phyloP scores from a whole-genome alignment of 2,797 vertebrate genomes.

The Gymnothorax javanicus region DNA sequence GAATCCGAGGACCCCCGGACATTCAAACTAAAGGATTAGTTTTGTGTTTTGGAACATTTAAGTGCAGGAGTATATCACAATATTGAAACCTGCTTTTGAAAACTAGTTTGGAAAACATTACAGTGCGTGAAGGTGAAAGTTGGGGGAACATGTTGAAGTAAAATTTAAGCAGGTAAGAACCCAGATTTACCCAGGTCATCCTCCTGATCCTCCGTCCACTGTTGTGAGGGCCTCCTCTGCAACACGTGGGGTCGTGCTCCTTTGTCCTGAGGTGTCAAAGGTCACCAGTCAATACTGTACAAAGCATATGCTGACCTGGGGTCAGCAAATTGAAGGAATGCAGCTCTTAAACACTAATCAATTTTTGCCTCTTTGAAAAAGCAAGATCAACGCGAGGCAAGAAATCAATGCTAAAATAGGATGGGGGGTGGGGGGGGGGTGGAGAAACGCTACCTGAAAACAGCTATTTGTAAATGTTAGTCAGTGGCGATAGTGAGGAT shows the following conservation, averaged over 20 bases:
- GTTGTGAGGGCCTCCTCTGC: slow-evolving; percentile 67
- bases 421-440: too few species aligned
- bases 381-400: not conserved
- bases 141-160: not conserved
- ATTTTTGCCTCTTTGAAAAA: slow-evolving; percentile 5
- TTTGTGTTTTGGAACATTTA: not conserved
- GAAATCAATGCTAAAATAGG: slow-evolving; percentile 2
- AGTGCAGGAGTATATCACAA: not conserved
- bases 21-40: too few species aligned
- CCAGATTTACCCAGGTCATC: slow-evolving; percentile 56
- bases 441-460: not conserved
- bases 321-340: slow-evolving; percentile 5
- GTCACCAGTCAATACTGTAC: slow-evolving; percentile 15
- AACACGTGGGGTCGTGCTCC: slow-evolving; percentile 77
- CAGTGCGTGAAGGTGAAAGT: not conserved
- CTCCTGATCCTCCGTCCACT: slow-evolving; percentile 47
- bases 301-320: not conserved
- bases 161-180: not conserved
- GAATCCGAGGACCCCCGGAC: too few species aligned
- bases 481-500: not conserved
- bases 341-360: not conserved
- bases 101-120: not conserved
- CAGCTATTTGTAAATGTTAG: not conserved
- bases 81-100: not conserved
- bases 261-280: slow-evolving; percentile 66